Evolutionary conservation across 2,113 vertebrate genomes (phyloP), one percentile per base, ranked within the genome.

Genomic region (Syngnathus typhle): DNA sequence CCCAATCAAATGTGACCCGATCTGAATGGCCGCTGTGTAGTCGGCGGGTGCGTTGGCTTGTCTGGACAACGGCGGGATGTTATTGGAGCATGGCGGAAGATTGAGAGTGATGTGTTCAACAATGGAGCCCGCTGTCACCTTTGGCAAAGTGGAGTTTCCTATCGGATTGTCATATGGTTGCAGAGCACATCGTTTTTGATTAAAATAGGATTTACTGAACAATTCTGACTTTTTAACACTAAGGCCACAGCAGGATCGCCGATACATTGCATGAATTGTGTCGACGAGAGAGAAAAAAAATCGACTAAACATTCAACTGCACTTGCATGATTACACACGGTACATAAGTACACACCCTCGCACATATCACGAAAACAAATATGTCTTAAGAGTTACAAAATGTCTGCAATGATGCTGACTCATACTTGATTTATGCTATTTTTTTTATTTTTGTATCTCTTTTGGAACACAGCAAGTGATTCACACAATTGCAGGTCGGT

Each of bases 1-100:
- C 84, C 78, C 83, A 78, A 84, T 84, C 73, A 81, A 81, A 66
- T 68, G 82, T 79, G 83, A 75, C 85, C 82, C 79, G 64, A 81
- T 83, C 79, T 78, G 72, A 82, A 78, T 75, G 64, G 67, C 67
- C 70, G 43, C 59, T 71, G 69, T 19, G 55, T 68, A 66, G 46
- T 69, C 47, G 56, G 47, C 3, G 1, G 1, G 64, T 65, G 67
- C 2, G 13, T 76, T 82, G 3, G 46, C 32, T 49, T 73, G 68
- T 51, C 27, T 67, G 1, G 5, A 71, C 62, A 64, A 68, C 4
- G 5, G 32, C 18, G 37, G 63, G 46, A 65, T 67, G 64, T 78
- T 71, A 77, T 78, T 69, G 59, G 60, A 65, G 71, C 13, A 18
- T 46, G 54, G 61, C 8, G 2, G 67, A 64, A 72, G 76, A 85